phyloP scores from a whole-genome alignment of 2,113 vertebrate species.

The Ptilorrhoa leucosticta region DNA sequence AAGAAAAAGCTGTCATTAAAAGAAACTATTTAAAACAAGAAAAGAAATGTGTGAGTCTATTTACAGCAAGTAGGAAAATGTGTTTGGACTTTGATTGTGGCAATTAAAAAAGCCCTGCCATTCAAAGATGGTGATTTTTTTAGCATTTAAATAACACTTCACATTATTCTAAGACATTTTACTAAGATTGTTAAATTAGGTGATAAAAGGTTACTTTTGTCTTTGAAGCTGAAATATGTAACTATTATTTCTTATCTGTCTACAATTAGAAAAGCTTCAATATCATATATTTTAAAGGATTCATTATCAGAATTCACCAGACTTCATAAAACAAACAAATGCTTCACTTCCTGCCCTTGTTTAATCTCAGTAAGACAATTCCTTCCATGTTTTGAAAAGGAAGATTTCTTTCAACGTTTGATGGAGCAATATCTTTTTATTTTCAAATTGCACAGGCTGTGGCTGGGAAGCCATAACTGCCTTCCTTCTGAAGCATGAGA shows the following conservation, averaged over 20 bases:
- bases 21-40: constrained; percentile 30
- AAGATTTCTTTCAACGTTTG: background rate
- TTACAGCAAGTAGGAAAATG: constrained; percentile 31
- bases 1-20: constrained; percentile 42
- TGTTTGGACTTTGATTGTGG: constrained; percentile 65
- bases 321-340: constrained; percentile 60
- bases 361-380: constrained; percentile 45
- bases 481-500: background rate
- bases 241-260: constrained; percentile 66
- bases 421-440: background rate
- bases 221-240: constrained; percentile 66
- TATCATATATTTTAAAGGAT: constrained; percentile 43
- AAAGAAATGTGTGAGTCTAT: background rate
- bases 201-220: constrained; percentile 74
- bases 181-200: constrained; percentile 55
- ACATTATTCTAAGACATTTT: constrained; percentile 55
- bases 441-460: background rate
- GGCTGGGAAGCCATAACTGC: background rate
- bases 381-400: background rate
- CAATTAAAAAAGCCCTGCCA: constrained; percentile 62
- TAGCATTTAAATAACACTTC: constrained; percentile 66
- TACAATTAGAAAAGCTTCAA: constrained; percentile 57
- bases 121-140: constrained; percentile 40
- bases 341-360: constrained; percentile 19
- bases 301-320: constrained; percentile 72